Percentiles rank a stretch among this genome's conserved stretches.
Conservation (phyloP, 2,888 invertebrate species). For the Linyphia triangularis region DNA sequence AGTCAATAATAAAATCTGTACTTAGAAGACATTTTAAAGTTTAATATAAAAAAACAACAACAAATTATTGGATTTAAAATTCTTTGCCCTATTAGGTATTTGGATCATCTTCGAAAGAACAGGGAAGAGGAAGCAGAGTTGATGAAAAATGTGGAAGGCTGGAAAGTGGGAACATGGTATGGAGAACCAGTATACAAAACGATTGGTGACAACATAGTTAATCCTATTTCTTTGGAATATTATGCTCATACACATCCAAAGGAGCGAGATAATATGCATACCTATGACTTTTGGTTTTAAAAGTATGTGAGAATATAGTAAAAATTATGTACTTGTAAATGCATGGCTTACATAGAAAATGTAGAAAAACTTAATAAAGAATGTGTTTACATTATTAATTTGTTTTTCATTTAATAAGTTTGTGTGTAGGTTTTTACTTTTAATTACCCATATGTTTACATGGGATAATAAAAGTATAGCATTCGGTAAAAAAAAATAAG, state of each 20-base stretch:
- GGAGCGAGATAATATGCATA: not conserved
- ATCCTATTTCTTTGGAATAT: conserved; percentile 86
- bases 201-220: conserved; percentile 83
- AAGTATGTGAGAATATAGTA: not conserved
- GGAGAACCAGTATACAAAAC: conserved; percentile 90
- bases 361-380: not conserved
- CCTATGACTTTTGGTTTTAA: conserved; percentile 49
- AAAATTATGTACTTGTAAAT: not conserved
- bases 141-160: conserved; percentile 93
- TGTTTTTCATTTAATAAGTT: no score
- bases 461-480: no score
- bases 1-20: not conserved
- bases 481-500: no score
- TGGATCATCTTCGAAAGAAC: conserved; percentile 89
- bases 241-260: conserved; percentile 83
- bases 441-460: no score
- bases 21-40: not conserved
- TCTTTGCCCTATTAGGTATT: conserved; percentile 80
- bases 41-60: not conserved
- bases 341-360: not conserved
- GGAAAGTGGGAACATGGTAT: conserved; percentile 94
- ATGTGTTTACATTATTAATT: no score
- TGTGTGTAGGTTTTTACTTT: no score
- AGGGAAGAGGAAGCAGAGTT: conserved; percentile 91
- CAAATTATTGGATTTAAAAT: conserved; percentile 16